Percentiles rank a stretch among this genome's conserved stretches.
Evolutionary conservation across 2,113 vertebrate species (phyloP).

Genomic region (Rhinoderma darwinii): DNA sequence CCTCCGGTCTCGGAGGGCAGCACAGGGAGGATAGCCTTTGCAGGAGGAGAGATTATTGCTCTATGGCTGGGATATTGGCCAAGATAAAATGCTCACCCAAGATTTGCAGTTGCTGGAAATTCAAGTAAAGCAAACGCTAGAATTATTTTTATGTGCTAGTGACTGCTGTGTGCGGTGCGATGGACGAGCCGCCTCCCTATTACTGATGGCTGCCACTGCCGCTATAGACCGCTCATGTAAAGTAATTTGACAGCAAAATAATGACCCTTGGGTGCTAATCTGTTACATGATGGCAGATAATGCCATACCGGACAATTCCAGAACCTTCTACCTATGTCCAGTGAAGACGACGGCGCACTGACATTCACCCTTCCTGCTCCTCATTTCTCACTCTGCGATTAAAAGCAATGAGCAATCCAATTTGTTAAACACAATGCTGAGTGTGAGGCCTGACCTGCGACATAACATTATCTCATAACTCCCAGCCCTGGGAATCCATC

Average conservation of each 20-base stretch:
- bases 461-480: neutral
- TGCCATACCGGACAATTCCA: neutral
- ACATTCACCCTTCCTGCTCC: neutral
- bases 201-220: conserved; percentile 4
- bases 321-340: neutral
- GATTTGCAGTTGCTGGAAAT: neutral
- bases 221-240: neutral
- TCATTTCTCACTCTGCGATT: neutral
- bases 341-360: neutral
- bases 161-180: neutral
- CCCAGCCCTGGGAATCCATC: neutral
- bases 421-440: neutral
- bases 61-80: too few species aligned
- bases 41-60: too few species aligned
- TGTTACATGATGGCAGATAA: conserved; percentile 2
- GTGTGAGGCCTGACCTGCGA: neutral
- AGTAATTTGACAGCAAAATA: neutral
- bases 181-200: neutral
- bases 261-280: neutral
- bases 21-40: too few species aligned
- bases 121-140: neutral
- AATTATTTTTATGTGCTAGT: neutral
- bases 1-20: too few species aligned
- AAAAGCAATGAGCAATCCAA: neutral
- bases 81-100: too few species aligned